Evolutionary conservation across 2,113 vertebrate genomes (phyloP), one percentile per base, ranked within the genome.

Genomic region (Paracanthobrama guichenoti): DNA sequence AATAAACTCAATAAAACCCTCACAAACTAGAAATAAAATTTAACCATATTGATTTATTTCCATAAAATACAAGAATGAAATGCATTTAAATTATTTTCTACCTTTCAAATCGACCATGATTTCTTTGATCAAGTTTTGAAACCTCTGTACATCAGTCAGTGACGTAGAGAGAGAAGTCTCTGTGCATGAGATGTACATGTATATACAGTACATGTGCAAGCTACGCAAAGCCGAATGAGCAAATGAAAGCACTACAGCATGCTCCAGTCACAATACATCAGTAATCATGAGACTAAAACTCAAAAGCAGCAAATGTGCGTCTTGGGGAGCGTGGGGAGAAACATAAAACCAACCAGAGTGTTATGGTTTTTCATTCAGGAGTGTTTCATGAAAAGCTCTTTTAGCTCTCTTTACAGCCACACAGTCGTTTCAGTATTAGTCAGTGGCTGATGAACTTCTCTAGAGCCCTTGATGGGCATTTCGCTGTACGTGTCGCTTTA

Each of bases 181-280:
- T 64, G 93, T 96, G 91, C 96, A 94, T 95, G 67, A 96, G 95
- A 97, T 97, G 94, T 97, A 96, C 96, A 97, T 72, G 94, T 97
- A 97, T 98, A 95, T 98, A 98, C 97, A 98, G 94, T 93, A 93
- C 82, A 81, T 95, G 92, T 86, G 92, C 92, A 93, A 92, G 92
- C 92, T 93, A 91, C 90, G 91, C 91, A 62, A 92, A 84, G 87
- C 87, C 86, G 79, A 84, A 55, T 57, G 53, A 75, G 66, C 48
- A 35, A 67, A 42, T 44, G 46, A 80, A 35, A 60, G 22, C 62
- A 26, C 84, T 74, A 69, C 50, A 31, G 72, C 85, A 88, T 88
- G 84, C 84, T 85, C 76, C 53, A 7, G 22, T 74, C 48, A 82
- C 66, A 80, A 79, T 82, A 83, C 86, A 84, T 88, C 73, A 90